Percentiles rank a stretch among this genome's conserved stretches.
phyloP scores from a whole-genome alignment of 2,888 invertebrate species.

The Cryptosula pallasiana region DNA sequence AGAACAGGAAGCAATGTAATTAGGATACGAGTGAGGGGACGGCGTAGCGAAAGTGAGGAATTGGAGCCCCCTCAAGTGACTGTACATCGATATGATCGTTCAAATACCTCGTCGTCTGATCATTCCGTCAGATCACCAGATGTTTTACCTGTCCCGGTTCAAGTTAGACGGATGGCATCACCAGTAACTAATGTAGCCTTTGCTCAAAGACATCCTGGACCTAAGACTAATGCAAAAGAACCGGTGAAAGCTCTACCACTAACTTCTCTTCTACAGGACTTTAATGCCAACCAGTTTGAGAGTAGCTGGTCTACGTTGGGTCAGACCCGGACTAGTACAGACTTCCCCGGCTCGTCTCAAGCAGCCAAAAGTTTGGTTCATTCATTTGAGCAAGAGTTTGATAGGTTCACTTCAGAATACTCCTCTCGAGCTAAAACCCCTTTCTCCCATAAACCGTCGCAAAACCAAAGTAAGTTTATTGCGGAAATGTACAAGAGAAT shows the following conservation, averaged over 20 bases:
- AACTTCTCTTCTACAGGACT: neutral
- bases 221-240: neutral
- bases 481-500: too few species aligned
- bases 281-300: neutral
- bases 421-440: neutral
- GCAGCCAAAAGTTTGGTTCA: neutral
- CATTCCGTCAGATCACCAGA: neutral
- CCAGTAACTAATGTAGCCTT: neutral
- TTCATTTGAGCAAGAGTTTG: slow-evolving; percentile 1
- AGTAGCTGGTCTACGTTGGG: neutral
- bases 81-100: slow-evolving; percentile 1
- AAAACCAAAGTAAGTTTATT: too few species aligned
- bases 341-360: neutral
- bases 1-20: neutral
- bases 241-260: slow-evolving; percentile 1
- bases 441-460: too few species aligned
- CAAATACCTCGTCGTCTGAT: neutral
- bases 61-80: neutral
- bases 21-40: neutral
- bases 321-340: neutral
- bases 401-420: slow-evolving; percentile 5
- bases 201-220: neutral
- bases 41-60: neutral
- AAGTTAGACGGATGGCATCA: slow-evolving; percentile 10
- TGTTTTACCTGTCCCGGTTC: neutral